Percentiles rank a stretch among this genome's conserved stretches.
Evolutionary conservation across 2,797 vertebrate genomes (phyloP).

Genomic region (Sylvilagus floridanus): DNA sequence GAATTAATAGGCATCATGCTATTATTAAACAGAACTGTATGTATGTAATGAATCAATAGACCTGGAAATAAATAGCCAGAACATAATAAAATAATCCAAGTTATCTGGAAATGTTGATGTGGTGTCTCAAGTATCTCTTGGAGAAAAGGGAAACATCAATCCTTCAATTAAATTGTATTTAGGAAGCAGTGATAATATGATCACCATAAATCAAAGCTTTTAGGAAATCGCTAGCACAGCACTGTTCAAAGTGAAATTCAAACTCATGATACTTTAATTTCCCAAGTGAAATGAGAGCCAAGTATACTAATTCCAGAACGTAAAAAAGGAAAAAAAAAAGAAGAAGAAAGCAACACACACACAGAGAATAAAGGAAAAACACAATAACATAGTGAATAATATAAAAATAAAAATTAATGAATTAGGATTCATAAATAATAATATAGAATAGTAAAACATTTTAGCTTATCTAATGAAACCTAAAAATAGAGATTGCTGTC

Average conservation of each 20-base stretch:
- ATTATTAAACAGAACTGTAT: neutral
- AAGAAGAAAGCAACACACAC: neutral
- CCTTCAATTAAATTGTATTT: conserved; percentile 54
- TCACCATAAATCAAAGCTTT: neutral
- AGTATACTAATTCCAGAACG: neutral
- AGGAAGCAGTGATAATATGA: neutral
- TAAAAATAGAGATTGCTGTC: neutral
- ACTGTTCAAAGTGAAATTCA: neutral
- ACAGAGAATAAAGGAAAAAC: neutral
- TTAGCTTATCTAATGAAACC: conserved; percentile 26
- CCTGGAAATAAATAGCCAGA: conserved; percentile 47
- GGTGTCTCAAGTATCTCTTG: neutral
- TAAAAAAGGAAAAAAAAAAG: neutral
- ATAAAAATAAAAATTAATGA: neutral
- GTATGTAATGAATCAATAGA: conserved; percentile 37
- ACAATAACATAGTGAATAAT: neutral
- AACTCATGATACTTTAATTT: conserved; percentile 11
- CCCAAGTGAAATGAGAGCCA: neutral
- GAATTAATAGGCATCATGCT: conserved; percentile 25
- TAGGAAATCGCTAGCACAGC: neutral
- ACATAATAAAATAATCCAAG: conserved; percentile 14
- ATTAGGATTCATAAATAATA: conserved; percentile 34
- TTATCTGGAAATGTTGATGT: conserved; percentile 13
- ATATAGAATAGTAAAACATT: neutral
- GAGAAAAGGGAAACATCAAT: neutral